Evolutionary conservation across 1,140 invertebrate species (phyloP), one percentile per base, ranked within the genome.

Genomic region (Kradibia gibbosae): DNA sequence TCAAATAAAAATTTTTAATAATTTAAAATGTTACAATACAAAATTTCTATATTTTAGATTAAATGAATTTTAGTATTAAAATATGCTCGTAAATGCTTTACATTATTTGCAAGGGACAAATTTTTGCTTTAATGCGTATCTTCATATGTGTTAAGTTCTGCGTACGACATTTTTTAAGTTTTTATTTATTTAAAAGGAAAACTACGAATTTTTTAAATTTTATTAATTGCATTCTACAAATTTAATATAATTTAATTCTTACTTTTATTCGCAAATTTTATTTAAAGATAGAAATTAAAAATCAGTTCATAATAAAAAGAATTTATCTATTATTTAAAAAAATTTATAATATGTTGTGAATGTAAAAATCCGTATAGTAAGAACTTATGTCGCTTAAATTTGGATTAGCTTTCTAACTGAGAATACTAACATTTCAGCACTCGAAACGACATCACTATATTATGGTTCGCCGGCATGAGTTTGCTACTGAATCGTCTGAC

Each of bases 371-470:
- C 13, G 42, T 45, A 45, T 45, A 45, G 13, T 45, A 13, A 13
- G 13, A 13, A 45, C 42, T 45, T 8, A 45, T 8, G 13, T 45
- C 13, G 42, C 5, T 5, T 13, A 13, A 45, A 45, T 45, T 45
- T 45, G 7, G 42, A 45, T 45, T 45, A 45, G 42, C 13, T 13
- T 8, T 8, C 42, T 13, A 45, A 45, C 42, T 25, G 22, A 0
- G 25, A n/a, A 50, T 48, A 10, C 31, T 36, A 42, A n/a, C 34
- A 39, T 83, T 83, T 48, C 78, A 83, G 82, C 82, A 83, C 22
- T 8, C n/a, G 7, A 83, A 83, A 31, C 82, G 82, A 13, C 82
- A 83, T 50, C 82, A 62, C 28, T 83, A 79, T 55, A 60, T 83
- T 11, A 76, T 71, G 11, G 60, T 71, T 11, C 77, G 62, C 17